phyloP scores from a whole-genome alignment of 2,888 invertebrate species.

The Notodonta dromedarius region DNA sequence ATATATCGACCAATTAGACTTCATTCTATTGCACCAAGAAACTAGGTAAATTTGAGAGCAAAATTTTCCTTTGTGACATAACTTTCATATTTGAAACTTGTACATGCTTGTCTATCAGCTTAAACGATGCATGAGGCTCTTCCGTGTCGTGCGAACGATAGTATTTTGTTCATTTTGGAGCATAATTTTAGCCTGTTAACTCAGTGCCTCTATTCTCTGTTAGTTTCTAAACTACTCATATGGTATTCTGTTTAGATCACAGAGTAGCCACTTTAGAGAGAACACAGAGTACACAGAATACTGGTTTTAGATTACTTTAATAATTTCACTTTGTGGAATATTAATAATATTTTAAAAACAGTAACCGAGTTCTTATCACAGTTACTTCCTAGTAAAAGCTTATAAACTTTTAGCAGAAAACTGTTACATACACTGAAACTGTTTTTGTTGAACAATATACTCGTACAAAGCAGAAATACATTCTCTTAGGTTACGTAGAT shows the following conservation, averaged over 20 bases:
- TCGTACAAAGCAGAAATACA: too few species aligned
- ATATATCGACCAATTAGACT: not conserved
- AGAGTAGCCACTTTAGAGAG: too few species aligned
- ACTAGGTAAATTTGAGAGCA: constrained; percentile 24
- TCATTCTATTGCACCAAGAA: constrained; percentile 1
- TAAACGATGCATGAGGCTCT: constrained; percentile 10
- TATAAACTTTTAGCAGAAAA: too few species aligned
- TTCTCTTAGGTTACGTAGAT: too few species aligned
- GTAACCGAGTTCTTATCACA: too few species aligned
- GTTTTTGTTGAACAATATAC: too few species aligned
- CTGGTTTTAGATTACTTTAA: too few species aligned
- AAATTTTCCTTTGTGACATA: constrained; percentile 27
- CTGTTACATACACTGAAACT: too few species aligned
- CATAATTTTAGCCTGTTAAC: not conserved
- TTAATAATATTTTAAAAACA: too few species aligned
- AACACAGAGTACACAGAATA: too few species aligned
- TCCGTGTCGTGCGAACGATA: not conserved
- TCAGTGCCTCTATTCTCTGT: not conserved
- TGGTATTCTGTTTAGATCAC: not conserved
- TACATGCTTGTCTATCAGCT: constrained; percentile 19
- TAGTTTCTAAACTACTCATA: not conserved
- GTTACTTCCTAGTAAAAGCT: too few species aligned
- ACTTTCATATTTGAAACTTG: constrained; percentile 28
- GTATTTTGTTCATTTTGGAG: not conserved
- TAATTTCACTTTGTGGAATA: too few species aligned